phyloP scores from a whole-genome alignment of 2,113 vertebrate genomes.

The Ceratotherium simum region DNA sequence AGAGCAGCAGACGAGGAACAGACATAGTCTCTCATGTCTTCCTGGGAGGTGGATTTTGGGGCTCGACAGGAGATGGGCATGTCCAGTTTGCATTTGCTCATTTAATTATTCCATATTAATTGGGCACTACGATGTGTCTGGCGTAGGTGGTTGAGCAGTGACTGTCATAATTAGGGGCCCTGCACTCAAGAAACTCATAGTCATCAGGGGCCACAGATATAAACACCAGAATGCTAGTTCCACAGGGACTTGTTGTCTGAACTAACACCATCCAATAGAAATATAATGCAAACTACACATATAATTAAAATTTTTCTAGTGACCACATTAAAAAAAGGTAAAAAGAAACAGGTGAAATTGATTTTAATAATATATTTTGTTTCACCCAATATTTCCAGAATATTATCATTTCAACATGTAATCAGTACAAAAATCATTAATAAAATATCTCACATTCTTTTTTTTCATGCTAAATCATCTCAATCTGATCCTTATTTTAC shows the following conservation, averaged over 20 bases:
- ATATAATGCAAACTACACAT: background rate
- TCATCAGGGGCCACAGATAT: background rate
- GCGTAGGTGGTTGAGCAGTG: background rate
- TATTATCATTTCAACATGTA: background rate
- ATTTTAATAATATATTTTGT: slow-evolving; percentile 33
- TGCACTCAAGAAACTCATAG: background rate
- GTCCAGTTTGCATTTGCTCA: background rate
- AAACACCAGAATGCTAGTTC: background rate
- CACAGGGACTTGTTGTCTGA: background rate
- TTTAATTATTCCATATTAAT: background rate
- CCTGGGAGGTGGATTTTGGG: background rate
- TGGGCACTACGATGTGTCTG: background rate
- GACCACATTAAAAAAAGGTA: background rate
- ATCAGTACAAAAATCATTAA: background rate
- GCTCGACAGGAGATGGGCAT: background rate
- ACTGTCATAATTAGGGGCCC: background rate
- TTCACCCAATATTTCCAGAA: background rate
- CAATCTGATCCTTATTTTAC: background rate
- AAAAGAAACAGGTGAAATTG: background rate
- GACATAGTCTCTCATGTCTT: background rate
- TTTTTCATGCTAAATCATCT: background rate
- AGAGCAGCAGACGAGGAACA: background rate
- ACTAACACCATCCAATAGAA: background rate
- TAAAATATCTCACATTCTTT: background rate
- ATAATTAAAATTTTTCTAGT: background rate